Percentiles rank a stretch among this genome's conserved stretches.
These are phyloP conservation scores for Galeopsomyia nigrocyanea DNA, from an alignment of 2,888 invertebrate species.

Conservation along the genomic window DNA sequence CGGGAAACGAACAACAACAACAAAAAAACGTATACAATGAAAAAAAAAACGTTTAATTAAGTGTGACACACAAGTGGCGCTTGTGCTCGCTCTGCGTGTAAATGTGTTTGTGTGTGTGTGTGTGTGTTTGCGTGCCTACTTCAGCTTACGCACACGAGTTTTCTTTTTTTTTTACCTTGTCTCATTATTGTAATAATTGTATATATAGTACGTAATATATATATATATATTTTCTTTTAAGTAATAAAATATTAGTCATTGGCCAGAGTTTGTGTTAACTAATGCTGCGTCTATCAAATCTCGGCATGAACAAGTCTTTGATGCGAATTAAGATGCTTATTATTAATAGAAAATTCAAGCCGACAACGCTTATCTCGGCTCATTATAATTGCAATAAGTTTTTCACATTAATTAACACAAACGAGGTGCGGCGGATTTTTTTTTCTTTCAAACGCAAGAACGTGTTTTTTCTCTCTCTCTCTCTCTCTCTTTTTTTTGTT, in stretches of 20 bases:
- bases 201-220: too few species aligned
- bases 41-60: constrained; percentile 34
- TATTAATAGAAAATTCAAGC: not conserved
- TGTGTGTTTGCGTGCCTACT: constrained; percentile 6
- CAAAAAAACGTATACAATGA: too few species aligned
- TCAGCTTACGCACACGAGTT: constrained; percentile 16
- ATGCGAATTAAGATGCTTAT: constrained; percentile 34
- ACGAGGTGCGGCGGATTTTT: constrained; percentile 48
- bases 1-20: constrained; percentile 25
- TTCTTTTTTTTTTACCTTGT: too few species aligned
- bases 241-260: constrained; percentile 52
- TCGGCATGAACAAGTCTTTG: constrained; percentile 6
- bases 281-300: constrained; percentile 35
- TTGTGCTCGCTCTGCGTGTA: constrained; percentile 40
- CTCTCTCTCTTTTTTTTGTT: constrained; percentile 15
- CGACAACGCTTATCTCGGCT: constrained; percentile 32
- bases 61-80: constrained; percentile 37
- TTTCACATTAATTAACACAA: constrained; percentile 54
- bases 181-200: too few species aligned
- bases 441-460: constrained; percentile 33
- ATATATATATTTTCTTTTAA: constrained; percentile 31
- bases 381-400: constrained; percentile 28
- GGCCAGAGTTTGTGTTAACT: constrained; percentile 55
- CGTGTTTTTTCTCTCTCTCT: constrained; percentile 16
- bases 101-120: constrained; percentile 15